Evolutionary conservation across 2,797 vertebrate species (phyloP).

Genomic region (Pseudopleuronectes americanus): DNA sequence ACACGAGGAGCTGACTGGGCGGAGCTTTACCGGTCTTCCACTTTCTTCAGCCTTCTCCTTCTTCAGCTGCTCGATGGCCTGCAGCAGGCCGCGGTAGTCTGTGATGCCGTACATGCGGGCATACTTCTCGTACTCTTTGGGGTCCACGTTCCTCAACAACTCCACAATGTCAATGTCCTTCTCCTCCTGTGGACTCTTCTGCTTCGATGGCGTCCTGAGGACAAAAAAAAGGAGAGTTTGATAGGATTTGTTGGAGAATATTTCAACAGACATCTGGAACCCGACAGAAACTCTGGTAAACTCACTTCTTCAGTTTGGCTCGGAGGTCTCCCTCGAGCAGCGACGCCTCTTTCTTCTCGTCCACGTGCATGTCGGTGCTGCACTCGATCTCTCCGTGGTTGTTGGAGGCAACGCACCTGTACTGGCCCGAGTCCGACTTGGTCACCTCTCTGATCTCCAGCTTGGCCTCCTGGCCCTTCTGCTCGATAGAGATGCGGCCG

Average conservation of each 20-base stretch:
- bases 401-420: slow-evolving; percentile 94
- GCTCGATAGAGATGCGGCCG: slow-evolving; percentile 91
- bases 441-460: slow-evolving; percentile 93
- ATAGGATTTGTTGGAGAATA: too few species aligned
- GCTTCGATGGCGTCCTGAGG: slow-evolving; percentile 92
- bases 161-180: slow-evolving; percentile 96
- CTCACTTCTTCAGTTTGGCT: slow-evolving; percentile 97
- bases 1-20: too few species aligned
- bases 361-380: slow-evolving; percentile 89
- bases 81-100: slow-evolving; percentile 96
- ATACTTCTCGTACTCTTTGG: slow-evolving; percentile 99
- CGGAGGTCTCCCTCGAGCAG: slow-evolving; percentile 89
- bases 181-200: slow-evolving; percentile 92
- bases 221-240: background rate
- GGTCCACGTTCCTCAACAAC: slow-evolving; percentile 97
- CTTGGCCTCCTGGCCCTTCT: slow-evolving; percentile 93
- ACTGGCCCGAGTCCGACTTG: slow-evolving; percentile 95
- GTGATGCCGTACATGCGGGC: slow-evolving; percentile 99
- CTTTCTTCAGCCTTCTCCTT: slow-evolving; percentile 91
- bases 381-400: slow-evolving; percentile 95
- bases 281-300: background rate
- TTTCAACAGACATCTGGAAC: too few species aligned
- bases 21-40: slow-evolving; percentile 88
- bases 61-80: slow-evolving; percentile 96
- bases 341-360: slow-evolving; percentile 87